Conservation (phyloP, 2,113 vertebrate genomes). For the Dryoscopus gambensis region DNA sequence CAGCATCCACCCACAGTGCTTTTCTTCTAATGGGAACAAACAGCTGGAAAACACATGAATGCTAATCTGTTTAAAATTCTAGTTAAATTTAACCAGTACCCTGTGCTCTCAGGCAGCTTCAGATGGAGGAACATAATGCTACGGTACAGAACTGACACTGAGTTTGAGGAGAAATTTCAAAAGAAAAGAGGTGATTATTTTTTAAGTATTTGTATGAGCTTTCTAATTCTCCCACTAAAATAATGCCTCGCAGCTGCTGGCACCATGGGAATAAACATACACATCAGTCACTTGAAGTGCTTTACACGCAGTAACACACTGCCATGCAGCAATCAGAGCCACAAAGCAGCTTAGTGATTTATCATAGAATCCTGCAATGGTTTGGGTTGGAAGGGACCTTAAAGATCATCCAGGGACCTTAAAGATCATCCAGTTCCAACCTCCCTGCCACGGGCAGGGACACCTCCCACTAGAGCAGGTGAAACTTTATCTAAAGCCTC, state of each 20-base stretch:
- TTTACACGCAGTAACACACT: not conserved
- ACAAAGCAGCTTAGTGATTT: not conserved
- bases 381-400: not conserved
- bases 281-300: not conserved
- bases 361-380: not conserved
- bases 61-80: not conserved
- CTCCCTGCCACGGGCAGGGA: not conserved
- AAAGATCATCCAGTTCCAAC: not conserved
- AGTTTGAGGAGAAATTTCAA: not conserved
- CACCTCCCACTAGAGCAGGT: not conserved
- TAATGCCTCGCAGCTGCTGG: not conserved
- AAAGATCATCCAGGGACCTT: not conserved
- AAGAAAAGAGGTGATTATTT: not conserved
- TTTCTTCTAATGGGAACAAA: constrained; percentile 1
- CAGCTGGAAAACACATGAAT: constrained; percentile 10
- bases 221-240: not conserved
- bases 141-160: not conserved
- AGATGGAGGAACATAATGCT: not conserved
- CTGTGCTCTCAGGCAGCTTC: not conserved
- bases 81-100: constrained; percentile 4
- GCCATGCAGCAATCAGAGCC: not conserved
- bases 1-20: not conserved
- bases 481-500: not conserved
- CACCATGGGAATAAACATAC: not conserved
- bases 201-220: not conserved